Evolutionary conservation across 2,797 vertebrate species (phyloP).

Genomic region (Lepus townsendii): DNA sequence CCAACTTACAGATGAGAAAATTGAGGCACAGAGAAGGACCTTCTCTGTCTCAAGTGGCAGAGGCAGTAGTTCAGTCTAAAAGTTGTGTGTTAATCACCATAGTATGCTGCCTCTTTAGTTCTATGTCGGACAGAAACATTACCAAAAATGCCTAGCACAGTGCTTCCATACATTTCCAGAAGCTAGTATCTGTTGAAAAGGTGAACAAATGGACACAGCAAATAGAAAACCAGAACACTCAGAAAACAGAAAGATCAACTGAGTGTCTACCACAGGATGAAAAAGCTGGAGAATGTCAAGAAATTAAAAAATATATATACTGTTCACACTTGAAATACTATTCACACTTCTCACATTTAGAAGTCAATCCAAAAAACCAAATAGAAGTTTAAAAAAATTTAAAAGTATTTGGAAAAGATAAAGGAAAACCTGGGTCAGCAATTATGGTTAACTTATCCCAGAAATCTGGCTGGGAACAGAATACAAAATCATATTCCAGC

Average conservation of each 20-base stretch:
- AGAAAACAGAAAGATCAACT: constrained; percentile 30
- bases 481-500: constrained; percentile 5
- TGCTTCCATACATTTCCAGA: constrained; percentile 43
- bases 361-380: constrained; percentile 36
- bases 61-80: not conserved
- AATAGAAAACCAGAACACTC: constrained; percentile 13
- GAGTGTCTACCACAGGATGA: not conserved
- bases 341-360: not conserved
- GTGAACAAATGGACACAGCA: not conserved
- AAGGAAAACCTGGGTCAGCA: not conserved
- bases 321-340: not conserved
- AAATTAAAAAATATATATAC: not conserved
- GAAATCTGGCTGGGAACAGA: constrained; percentile 26
- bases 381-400: not conserved
- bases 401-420: constrained; percentile 18
- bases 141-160: constrained; percentile 43
- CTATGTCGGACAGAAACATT: constrained; percentile 27
- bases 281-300: constrained; percentile 15
- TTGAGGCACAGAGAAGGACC: not conserved
- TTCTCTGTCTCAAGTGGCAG: not conserved
- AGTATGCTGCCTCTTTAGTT: not conserved
- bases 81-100: not conserved
- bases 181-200: constrained; percentile 34
- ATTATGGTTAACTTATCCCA: constrained; percentile 2
- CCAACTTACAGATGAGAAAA: constrained; percentile 18